A percentile compares a stretch with the other conserved stretches of the same genome.
Conservation (phyloP, 2,888 invertebrate species). For the Agonopterix heracliana region DNA sequence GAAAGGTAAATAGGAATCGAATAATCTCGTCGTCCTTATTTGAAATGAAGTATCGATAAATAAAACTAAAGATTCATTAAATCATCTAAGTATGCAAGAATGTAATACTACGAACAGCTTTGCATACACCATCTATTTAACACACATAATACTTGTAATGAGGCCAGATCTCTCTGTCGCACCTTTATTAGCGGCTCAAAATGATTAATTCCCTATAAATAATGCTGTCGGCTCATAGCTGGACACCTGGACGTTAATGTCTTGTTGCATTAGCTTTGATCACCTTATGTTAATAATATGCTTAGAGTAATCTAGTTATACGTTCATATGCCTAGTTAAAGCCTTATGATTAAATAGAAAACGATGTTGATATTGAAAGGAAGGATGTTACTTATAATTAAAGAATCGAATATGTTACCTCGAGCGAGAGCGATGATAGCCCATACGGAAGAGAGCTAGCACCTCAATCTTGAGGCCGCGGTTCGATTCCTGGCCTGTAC, state of each 20-base stretch:
- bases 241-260: conserved; percentile 46
- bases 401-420: no score
- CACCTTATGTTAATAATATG: conserved; percentile 28
- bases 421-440: no score
- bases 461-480: no score
- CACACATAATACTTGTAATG: no score
- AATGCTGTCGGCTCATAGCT: conserved; percentile 42
- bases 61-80: no score
- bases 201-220: conserved; percentile 59
- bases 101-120: conserved; percentile 13
- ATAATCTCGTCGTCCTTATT: no score
- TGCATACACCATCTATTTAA: conserved; percentile 1
- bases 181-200: conserved; percentile 39
- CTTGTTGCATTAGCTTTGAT: conserved; percentile 41
- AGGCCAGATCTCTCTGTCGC: conserved; percentile 31
- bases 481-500: no score
- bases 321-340: neutral
- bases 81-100: conserved; percentile 6
- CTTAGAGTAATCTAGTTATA: neutral
- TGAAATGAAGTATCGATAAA: no score
- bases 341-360: neutral
- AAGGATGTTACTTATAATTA: no score
- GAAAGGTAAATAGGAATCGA: no score
- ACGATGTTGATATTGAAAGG: neutral
- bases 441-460: no score